A percentile compares a stretch with the other conserved stretches of the same genome.
Evolutionary conservation across 2,888 invertebrate species (phyloP).

Genomic region (Nematopogon swammerdamellus): DNA sequence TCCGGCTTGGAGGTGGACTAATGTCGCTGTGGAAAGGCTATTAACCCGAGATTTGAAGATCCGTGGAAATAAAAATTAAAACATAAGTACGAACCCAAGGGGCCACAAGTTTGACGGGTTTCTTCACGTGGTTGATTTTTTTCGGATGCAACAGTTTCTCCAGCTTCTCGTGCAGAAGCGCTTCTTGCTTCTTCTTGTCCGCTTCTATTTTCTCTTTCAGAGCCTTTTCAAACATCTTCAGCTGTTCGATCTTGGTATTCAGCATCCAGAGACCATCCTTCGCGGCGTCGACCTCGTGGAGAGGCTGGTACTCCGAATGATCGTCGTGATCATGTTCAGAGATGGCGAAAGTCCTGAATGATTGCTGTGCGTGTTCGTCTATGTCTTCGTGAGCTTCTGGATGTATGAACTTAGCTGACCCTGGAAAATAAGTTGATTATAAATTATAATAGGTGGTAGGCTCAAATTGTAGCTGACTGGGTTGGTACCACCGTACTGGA

Average conservation of each 20-base stretch:
- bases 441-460: too few species aligned
- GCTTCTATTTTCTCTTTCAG: not conserved
- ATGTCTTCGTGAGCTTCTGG: not conserved
- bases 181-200: not conserved
- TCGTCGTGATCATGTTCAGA: not conserved
- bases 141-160: not conserved
- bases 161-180: not conserved
- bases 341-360: not conserved
- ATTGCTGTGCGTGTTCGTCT: not conserved
- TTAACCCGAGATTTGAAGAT: too few species aligned
- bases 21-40: too few species aligned
- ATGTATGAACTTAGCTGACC: not conserved
- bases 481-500: too few species aligned
- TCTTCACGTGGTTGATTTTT: too few species aligned
- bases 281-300: slow-evolving; percentile 31
- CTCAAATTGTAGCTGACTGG: too few species aligned
- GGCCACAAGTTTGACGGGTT: too few species aligned
- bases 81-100: too few species aligned
- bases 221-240: slow-evolving; percentile 16
- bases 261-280: slow-evolving; percentile 41
- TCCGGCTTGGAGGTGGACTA: too few species aligned
- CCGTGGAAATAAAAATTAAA: too few species aligned
- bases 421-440: too few species aligned
- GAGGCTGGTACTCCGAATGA: not conserved
- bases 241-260: slow-evolving; percentile 36